Evolutionary conservation across 2,888 invertebrate genomes (phyloP).

Genomic region (Aproaerema taeniolella): DNA sequence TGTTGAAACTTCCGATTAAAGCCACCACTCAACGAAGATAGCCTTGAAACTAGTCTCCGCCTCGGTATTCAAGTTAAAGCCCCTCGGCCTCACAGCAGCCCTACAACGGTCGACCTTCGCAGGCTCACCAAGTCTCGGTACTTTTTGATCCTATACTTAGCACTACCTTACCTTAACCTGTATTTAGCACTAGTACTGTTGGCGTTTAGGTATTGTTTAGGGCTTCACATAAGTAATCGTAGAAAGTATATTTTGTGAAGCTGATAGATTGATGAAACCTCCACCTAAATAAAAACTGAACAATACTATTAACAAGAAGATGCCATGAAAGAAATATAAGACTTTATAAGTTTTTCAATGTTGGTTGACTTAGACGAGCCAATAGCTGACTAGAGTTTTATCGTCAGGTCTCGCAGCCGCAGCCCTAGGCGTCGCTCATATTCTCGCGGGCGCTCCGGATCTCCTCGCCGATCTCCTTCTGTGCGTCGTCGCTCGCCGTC

Average conservation of each 20-base stretch:
- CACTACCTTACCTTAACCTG: conserved; percentile 60
- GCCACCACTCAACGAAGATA: conserved; percentile 58
- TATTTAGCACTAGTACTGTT: conserved; percentile 49
- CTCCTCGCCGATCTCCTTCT: conserved; percentile 64
- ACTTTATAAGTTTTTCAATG: too few species aligned
- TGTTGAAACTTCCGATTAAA: conserved; percentile 55
- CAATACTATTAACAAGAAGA: background rate
- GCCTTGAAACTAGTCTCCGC: conserved; percentile 47
- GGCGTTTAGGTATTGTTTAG: conserved; percentile 41
- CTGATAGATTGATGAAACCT: conserved; percentile 7
- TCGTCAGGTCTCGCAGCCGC: conserved; percentile 63
- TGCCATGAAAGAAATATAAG: too few species aligned
- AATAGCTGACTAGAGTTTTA: too few species aligned
- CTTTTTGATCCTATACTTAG: conserved; percentile 74
- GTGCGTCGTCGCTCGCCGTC: conserved; percentile 63
- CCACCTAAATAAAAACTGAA: too few species aligned
- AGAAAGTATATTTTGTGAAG: conserved; percentile 8
- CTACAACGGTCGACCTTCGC: conserved; percentile 59
- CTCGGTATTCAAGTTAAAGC: conserved; percentile 44
- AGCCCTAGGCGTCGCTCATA: conserved; percentile 66
- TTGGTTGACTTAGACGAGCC: too few species aligned
- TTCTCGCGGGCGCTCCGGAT: conserved; percentile 62
- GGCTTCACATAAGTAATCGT: conserved; percentile 31
- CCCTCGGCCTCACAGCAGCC: conserved; percentile 69
- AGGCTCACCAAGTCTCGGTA: conserved; percentile 73